phyloP scores from a whole-genome alignment of 2,888 invertebrate species.

The Gymnocheta viridis region DNA sequence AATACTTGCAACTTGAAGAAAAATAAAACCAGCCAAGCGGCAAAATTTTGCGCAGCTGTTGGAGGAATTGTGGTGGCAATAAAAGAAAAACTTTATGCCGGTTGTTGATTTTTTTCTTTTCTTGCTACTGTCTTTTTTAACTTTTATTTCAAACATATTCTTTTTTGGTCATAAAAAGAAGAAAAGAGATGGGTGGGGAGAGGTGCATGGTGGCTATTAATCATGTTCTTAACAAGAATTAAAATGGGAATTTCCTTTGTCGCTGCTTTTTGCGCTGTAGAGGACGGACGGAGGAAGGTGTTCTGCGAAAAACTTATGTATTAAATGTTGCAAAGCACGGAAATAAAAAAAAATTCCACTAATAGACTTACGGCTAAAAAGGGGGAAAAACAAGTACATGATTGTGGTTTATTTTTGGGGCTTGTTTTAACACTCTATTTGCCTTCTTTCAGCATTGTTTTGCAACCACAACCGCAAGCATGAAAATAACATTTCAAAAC shows the following conservation, averaged over 20 bases:
- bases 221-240: conserved; percentile 52
- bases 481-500: neutral
- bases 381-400: conserved; percentile 21
- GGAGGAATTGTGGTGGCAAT: conserved; percentile 58
- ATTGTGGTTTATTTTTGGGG: conserved; percentile 8
- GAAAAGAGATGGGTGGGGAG: neutral
- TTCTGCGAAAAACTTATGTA: neutral
- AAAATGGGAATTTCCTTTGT: conserved; percentile 52
- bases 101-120: conserved; percentile 29
- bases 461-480: conserved; percentile 19
- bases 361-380: conserved; percentile 38
- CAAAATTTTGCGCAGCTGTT: conserved; percentile 67
- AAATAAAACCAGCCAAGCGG: conserved; percentile 61
- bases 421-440: conserved; percentile 20
- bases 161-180: neutral
- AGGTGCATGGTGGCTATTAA: conserved; percentile 27
- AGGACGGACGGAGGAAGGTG: neutral
- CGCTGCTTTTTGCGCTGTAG: conserved; percentile 1
- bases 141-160: conserved; percentile 1
- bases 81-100: conserved; percentile 58
- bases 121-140: neutral
- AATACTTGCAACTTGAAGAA: conserved; percentile 44
- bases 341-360: conserved; percentile 22
- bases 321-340: conserved; percentile 34
- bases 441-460: neutral